Percentiles rank a stretch among this genome's conserved stretches.
phyloP scores from a whole-genome alignment of 1,140 invertebrate species.

The Brachionus rotundiformis region DNA sequence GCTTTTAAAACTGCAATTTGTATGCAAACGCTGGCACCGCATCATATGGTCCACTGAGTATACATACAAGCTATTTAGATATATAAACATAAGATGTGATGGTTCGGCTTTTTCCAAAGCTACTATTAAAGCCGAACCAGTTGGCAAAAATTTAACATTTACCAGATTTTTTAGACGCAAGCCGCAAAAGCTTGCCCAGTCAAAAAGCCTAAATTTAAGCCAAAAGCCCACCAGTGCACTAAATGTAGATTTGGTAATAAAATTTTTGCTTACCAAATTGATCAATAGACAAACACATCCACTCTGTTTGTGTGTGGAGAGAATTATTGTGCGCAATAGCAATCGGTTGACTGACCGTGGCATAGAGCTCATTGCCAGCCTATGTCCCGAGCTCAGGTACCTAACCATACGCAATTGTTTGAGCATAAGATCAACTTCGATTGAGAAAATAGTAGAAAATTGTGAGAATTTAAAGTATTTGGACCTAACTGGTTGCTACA shows the following conservation, averaged over 20 bases:
- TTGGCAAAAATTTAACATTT: conserved; percentile 12
- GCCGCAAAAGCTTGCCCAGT: neutral
- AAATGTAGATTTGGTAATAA: neutral
- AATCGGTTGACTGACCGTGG: neutral
- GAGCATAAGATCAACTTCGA: neutral
- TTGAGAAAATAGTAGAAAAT: conserved; percentile 19
- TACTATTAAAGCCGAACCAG: neutral
- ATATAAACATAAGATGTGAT: neutral
- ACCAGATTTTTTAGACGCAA: conserved; percentile 18
- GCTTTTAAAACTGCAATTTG: neutral
- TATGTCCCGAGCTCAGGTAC: conserved; percentile 26
- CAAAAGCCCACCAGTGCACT: neutral
- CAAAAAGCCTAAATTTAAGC: neutral
- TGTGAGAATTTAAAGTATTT: conserved; percentile 46
- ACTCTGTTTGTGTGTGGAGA: conserved; percentile 35
- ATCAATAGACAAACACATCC: conserved; percentile 37
- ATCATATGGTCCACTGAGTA: conserved; percentile 27
- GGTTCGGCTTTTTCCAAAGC: neutral
- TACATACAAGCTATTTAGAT: conserved; percentile 5
- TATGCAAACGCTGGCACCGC: conserved; percentile 2
- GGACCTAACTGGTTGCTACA: conserved; percentile 2
- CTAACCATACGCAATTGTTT: conserved; percentile 1
- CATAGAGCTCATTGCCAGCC: neutral
- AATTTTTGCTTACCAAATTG: conserved; percentile 10
- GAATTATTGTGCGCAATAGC: neutral